Base-by-base conservation (phyloP, 2,888 invertebrate genomes). In the Hemicrepidius hirtus region DNA sequence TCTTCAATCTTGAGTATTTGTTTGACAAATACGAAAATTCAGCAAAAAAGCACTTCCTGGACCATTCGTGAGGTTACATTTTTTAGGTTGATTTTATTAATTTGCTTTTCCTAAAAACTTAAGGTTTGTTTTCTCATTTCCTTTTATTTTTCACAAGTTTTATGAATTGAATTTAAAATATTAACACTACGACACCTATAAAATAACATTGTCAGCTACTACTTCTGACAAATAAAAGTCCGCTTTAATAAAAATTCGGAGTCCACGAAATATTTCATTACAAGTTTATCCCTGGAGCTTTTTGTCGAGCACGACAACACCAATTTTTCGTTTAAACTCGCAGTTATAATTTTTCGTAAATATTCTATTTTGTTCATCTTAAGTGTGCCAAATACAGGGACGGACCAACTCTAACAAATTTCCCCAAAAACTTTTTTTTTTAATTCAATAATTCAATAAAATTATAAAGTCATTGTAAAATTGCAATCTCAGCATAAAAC, bases 1-100 rank as follows among this genome's bases (percentile, higher is more conserved):
- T 64, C 35, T n/a, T 20, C 64, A 46, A 50, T 49, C 49, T 21
- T 10, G 50, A 64, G 37, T 46, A 50, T 64, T 64, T 64, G 64
- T 64, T 49, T 49, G 35, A 35, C 46, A 50, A 50, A 64, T 64
- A 35, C 24, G 28, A 62, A 24, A 62, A 62, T 28, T 6, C 62
- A 28, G 44, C 10, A 46, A 44, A 60, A 60, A 60, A 60, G 18
- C 40, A 24, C 40, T 24, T 53, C 53, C 3, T 32, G 13, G 53
- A 28, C 13, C n/a, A 53, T 24, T 28, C 49, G 49, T 4, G 18
- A 44, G 10, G 10, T 32, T 53, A 24, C 53, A n/a, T 28, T n/a
- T 32, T 53, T 28, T 53, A 53, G 32, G 53, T 53, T 53, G 53
- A 21, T 53, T 53, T 53, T 53, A 53, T 53, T 53, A 53, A 53